phyloP scores from a whole-genome alignment of 2,113 vertebrate genomes.

The Micronycteris hirsuta region DNA sequence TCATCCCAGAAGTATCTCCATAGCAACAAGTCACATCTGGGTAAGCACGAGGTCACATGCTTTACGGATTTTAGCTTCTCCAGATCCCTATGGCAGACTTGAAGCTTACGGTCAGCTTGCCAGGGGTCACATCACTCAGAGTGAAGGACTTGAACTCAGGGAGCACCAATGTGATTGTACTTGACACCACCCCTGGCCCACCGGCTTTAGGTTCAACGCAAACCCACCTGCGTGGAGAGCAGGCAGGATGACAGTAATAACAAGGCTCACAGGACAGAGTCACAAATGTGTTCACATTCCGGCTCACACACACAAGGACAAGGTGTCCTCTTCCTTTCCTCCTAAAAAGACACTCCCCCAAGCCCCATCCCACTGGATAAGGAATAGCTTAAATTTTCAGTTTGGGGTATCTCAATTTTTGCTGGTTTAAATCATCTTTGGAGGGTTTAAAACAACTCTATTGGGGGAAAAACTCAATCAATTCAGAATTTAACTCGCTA shows the following conservation, averaged over 20 bases:
- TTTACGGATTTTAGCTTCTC: neutral
- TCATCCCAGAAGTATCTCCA: neutral
- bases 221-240: neutral
- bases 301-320: neutral
- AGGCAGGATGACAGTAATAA: neutral
- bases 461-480: neutral
- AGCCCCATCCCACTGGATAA: neutral
- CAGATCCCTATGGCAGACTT: neutral
- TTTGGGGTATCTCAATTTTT: neutral
- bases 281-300: too few relatives aligned
- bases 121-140: neutral
- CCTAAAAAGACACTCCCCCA: neutral
- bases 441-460: neutral
- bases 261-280: neutral
- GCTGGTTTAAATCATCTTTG: neutral
- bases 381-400: neutral
- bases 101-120: neutral
- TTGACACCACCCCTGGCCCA: neutral
- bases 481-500: neutral
- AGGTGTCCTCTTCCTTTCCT: neutral
- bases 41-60: neutral
- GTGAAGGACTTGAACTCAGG: neutral
- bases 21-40: neutral
- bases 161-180: neutral
- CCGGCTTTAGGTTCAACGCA: neutral